Conservation (phyloP, 2,797 vertebrate species). For the Cercopithecus neglectus region DNA sequence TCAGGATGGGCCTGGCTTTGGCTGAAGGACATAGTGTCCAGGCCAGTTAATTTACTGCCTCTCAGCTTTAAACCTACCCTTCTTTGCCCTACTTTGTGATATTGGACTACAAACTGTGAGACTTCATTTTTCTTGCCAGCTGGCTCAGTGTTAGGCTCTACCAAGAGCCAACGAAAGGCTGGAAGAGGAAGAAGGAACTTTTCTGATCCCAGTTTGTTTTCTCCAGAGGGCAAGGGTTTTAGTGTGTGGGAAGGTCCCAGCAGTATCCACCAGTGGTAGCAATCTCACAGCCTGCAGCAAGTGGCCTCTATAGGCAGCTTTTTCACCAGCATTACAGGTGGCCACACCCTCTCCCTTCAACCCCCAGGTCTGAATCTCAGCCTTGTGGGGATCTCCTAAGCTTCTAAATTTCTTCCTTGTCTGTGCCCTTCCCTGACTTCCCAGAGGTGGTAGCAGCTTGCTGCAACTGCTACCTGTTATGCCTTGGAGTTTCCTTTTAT, state of each 20-base stretch:
- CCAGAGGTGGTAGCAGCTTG: not conserved
- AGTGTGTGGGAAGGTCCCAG: not conserved
- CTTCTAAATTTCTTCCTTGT: not conserved
- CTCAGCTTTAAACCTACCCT: not conserved
- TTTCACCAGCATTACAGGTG: not conserved
- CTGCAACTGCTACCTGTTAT: not conserved
- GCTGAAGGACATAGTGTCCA: not conserved
- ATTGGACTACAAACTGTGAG: not conserved
- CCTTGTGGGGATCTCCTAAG: not conserved
- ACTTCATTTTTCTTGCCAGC: not conserved
- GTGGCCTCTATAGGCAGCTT: not conserved
- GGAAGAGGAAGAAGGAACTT: not conserved
- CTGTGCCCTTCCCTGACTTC: not conserved
- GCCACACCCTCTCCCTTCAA: not conserved
- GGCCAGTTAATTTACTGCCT: conserved; percentile 5
- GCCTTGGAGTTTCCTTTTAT: not conserved
- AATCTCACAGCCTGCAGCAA: not conserved
- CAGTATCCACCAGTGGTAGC: not conserved
- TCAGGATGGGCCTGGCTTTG: not conserved
- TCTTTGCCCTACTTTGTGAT: not conserved
- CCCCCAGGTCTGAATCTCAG: not conserved
- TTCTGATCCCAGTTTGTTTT: not conserved
- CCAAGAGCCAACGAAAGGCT: not conserved
- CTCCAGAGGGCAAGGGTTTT: not conserved
- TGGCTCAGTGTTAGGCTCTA: not conserved